Evolutionary conservation across 2,797 vertebrate species (phyloP).

Genomic region (Protonibea diacanthus): DNA sequence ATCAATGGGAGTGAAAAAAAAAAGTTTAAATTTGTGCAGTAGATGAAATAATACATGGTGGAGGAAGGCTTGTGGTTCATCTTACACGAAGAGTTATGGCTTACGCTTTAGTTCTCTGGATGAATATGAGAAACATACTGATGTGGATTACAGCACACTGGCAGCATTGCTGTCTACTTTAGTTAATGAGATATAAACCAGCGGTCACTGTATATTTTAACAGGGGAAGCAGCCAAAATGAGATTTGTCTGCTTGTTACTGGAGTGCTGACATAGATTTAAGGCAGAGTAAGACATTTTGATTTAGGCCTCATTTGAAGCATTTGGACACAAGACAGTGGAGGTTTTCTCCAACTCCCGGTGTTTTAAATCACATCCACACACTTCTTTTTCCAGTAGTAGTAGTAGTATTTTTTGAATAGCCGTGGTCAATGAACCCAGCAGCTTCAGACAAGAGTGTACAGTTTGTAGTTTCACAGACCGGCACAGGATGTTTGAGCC

Average conservation of each 20-base stretch:
- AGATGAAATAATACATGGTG: conserved; percentile 39
- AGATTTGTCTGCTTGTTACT: background rate
- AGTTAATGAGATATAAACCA: conserved; percentile 36
- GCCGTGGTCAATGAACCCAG: background rate
- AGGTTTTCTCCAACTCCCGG: background rate
- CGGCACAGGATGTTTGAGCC: conserved; percentile 9
- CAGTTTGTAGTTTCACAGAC: conserved; percentile 2
- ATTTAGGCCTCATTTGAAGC: conserved; percentile 11
- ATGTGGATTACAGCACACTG: conserved; percentile 21
- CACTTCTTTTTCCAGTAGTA: too few species aligned
- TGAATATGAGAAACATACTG: conserved; percentile 12
- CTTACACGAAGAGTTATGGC: conserved; percentile 26
- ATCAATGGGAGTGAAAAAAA: background rate
- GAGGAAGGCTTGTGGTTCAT: conserved; percentile 28
- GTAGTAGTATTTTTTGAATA: too few species aligned
- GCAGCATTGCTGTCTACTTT: conserved; percentile 15
- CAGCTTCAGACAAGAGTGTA: background rate
- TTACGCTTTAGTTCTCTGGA: conserved; percentile 20
- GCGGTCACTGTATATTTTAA: conserved; percentile 4
- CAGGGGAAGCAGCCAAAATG: background rate
- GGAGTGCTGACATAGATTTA: background rate
- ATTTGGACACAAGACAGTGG: background rate
- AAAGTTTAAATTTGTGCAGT: conserved; percentile 9
- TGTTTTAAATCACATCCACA: background rate
- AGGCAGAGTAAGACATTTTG: background rate